Conservation (phyloP, 2,888 invertebrate genomes). For the Tanaodytes sp. region DNA sequence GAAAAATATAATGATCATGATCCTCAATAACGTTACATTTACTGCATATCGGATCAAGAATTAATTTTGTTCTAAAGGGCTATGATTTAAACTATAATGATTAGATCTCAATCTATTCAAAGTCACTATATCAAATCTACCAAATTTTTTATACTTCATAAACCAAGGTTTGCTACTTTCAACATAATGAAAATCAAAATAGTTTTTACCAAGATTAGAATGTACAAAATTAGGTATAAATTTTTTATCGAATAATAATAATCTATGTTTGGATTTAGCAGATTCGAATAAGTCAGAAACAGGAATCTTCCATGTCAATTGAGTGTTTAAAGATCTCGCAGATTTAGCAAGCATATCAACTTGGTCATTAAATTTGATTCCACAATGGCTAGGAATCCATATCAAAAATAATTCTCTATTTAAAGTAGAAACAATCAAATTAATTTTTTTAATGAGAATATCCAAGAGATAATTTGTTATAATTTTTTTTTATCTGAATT, state of each 20-base stretch:
- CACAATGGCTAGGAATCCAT: constrained; percentile 14
- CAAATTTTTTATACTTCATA: not conserved
- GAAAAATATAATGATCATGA: too few relatives aligned
- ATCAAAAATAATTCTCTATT: not conserved
- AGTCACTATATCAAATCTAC: not conserved
- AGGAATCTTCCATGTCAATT: not conserved
- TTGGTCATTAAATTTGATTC: constrained; percentile 1
- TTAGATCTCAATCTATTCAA: not conserved
- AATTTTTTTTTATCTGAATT: not conserved
- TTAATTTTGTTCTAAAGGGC: too few relatives aligned
- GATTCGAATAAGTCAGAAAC: constrained; percentile 2
- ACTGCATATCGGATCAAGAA: too few relatives aligned
- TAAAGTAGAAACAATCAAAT: not conserved
- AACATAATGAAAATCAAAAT: not conserved
- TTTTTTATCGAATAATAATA: not conserved
- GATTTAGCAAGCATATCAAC: constrained; percentile 11
- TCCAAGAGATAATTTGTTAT: constrained; percentile 1
- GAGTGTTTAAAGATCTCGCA: not conserved
- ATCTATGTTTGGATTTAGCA: not conserved
- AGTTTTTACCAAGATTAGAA: not conserved
- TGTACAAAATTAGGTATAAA: not conserved
- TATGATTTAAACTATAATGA: not conserved
- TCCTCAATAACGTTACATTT: too few relatives aligned
- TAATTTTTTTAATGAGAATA: not conserved
- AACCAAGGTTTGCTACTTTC: not conserved